These are phyloP conservation scores for Merluccius polli DNA, from an alignment of 2,797 vertebrate genomes.

Conservation along the genomic window DNA sequence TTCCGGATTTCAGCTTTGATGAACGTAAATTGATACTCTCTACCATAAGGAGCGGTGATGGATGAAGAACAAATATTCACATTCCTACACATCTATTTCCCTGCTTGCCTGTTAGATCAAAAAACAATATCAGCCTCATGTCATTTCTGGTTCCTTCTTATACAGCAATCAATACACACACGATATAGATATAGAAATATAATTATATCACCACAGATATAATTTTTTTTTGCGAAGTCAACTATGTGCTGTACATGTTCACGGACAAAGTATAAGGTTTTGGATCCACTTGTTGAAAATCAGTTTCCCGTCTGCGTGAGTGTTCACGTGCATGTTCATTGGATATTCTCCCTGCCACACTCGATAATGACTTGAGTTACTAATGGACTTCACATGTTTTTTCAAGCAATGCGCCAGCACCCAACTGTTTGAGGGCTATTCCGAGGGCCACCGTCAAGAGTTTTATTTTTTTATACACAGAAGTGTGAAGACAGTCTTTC, in stretches of 20 bases:
- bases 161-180: background rate
- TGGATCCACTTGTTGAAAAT: slow-evolving; percentile 2
- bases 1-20: background rate
- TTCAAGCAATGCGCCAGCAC: slow-evolving; percentile 20
- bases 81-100: background rate
- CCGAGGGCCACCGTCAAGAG: slow-evolving; percentile 39
- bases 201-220: background rate
- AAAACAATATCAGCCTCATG: background rate
- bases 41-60: background rate
- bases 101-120: too few species aligned
- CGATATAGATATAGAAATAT: background rate
- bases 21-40: background rate
- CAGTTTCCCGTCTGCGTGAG: background rate
- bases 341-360: slow-evolving; percentile 21
- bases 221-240: background rate
- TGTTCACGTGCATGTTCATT: background rate
- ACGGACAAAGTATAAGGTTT: background rate
- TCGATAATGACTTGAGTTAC: slow-evolving; percentile 33
- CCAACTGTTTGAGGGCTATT: slow-evolving; percentile 50
- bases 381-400: slow-evolving; percentile 52
- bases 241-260: background rate
- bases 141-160: background rate
- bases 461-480: slow-evolving; percentile 53
- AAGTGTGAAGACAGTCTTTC: slow-evolving; percentile 59
- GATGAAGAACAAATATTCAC: background rate